These are phyloP conservation scores for Nestor notabilis DNA, from an alignment of 2,113 vertebrate genomes.

Conservation along the genomic window DNA sequence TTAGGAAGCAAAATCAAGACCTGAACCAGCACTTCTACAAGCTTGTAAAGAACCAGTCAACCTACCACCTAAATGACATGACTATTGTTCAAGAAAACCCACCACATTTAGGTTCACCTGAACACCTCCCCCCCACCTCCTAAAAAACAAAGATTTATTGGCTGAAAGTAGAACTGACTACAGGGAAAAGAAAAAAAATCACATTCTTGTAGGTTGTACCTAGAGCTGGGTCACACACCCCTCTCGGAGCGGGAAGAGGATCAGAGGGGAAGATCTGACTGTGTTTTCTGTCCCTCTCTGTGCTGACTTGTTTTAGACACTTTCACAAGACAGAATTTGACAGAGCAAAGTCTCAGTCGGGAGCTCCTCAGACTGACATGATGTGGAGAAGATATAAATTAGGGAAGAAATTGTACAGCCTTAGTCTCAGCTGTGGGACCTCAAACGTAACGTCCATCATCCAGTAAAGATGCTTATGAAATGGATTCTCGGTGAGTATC, in stretches of 20 bases:
- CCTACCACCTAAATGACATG: not conserved
- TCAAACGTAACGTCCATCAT: not conserved
- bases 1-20: not conserved
- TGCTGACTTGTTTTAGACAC: not conserved
- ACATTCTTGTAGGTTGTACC: not conserved
- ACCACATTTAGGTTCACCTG: not conserved
- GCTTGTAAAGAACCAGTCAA: not conserved
- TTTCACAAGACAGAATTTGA: not conserved
- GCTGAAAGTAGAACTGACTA: not conserved
- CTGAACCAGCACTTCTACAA: not conserved
- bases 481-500: not conserved
- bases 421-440: not conserved
- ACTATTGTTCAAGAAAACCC: not conserved
- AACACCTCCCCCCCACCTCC: fast-evolving
- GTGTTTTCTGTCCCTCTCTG: not conserved
- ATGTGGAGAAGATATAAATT: not conserved
- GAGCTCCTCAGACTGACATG: not conserved
- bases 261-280: not conserved
- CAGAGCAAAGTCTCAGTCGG: not conserved
- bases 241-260: not conserved
- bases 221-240: not conserved
- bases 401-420: not conserved
- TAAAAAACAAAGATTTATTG: not conserved
- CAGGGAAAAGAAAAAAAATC: not conserved
- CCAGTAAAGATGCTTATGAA: not conserved